Evolutionary conservation across 2,113 vertebrate species (phyloP), one percentile per base, ranked within the genome.

Genomic region (Aythya baeri): DNA sequence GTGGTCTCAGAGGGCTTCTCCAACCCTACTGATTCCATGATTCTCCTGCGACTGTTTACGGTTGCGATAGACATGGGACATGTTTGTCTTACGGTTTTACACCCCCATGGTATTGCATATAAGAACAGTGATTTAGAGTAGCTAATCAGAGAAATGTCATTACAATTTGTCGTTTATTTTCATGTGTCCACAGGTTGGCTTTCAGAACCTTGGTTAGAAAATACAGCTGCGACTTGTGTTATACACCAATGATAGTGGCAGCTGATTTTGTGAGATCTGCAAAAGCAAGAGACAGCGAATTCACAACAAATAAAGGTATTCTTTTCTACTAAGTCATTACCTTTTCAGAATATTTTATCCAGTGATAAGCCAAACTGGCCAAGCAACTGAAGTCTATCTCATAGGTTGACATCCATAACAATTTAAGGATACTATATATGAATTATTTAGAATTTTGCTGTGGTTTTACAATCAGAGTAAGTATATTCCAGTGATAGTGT

Each of bases 241-340:
- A 99, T 77, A 99, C 99, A 8, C 99, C 99, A 21, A 99, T 99
- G 99, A 99, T 99, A 58, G 98, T 99, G 84, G 99, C 99, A 18
- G 97, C 98, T 68, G 99, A 99, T 97, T 99, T 99, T 97, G 97
- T 99, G 96, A 97, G 98, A 91, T 99, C 99, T 77, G 86, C 98
- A 74, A 99, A 99, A 98, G 99, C 99, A 83, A 98, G 99, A 98
- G 98, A 99, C 97, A 99, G 98, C 44, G 99, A 99, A 98, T 99
- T 99, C 96, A 99, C 99, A n/a, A 99, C 99, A 66, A 99, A 98
- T 86, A 97, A 98, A 96, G 97, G 99, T 99, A 98, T 50, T 93
- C 31, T 36, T 46, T 80, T 83, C 65, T 10, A 50, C 61, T 31
- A 79, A 91, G 32, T 18, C 11, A 8, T 84, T 97, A 80, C 29